Evolutionary conservation across 2,797 vertebrate genomes (phyloP).

Genomic region (Molossus alvarezi): DNA sequence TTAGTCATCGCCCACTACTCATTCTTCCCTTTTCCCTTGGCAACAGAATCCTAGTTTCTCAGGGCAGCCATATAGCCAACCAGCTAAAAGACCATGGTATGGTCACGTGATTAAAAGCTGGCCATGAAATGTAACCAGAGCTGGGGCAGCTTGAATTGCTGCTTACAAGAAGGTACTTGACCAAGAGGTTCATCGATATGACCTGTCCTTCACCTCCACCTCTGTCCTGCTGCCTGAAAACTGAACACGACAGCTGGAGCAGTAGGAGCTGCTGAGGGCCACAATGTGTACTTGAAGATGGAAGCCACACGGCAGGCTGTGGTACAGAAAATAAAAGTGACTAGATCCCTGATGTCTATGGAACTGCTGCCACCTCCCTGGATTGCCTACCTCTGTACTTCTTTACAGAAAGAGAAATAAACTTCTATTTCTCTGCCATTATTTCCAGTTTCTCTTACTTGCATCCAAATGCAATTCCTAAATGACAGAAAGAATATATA

Average conservation of each 20-base stretch:
- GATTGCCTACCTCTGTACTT: neutral
- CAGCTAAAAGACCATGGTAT: neutral
- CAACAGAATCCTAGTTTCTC: neutral
- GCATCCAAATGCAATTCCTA: conserved; percentile 22
- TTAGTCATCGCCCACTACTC: neutral
- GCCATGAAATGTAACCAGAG: conserved; percentile 15
- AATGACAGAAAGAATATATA: neutral
- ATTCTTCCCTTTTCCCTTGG: neutral
- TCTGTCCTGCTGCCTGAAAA: neutral
- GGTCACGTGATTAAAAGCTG: conserved; percentile 6
- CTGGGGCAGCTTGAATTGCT: neutral
- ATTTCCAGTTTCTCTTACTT: neutral
- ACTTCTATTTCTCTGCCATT: neutral
- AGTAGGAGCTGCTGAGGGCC: neutral
- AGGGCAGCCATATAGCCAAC: neutral
- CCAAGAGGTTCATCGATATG: neutral
- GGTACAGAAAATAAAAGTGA: neutral
- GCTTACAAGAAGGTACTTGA: neutral
- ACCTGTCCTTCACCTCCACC: neutral
- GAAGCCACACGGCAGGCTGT: neutral
- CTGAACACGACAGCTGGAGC: neutral
- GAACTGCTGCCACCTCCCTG: neutral
- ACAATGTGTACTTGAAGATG: neutral
- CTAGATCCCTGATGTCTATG: neutral
- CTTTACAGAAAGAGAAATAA: neutral